phyloP scores from a whole-genome alignment of 2,113 vertebrate genomes.

The Sander vitreus region DNA sequence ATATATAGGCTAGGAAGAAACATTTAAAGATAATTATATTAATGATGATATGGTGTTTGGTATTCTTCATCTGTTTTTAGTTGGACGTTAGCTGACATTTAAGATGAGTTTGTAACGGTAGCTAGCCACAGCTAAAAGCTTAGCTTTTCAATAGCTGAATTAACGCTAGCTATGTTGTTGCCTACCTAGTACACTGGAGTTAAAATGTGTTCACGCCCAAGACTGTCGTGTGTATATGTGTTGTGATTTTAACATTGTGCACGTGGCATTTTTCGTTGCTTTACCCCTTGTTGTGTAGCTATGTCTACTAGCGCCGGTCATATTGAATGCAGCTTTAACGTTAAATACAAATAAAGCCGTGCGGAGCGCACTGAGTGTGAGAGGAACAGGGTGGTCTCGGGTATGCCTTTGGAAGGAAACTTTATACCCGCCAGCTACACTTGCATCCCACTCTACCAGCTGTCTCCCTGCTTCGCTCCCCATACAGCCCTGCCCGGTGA shows the following conservation, averaged over 20 bases:
- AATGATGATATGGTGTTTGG: accelerated
- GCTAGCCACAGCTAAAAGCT: constrained; percentile 57
- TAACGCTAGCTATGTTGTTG: constrained; percentile 55
- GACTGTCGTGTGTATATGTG: constrained; percentile 43
- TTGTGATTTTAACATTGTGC: constrained; percentile 62
- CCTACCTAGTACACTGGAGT: constrained; percentile 25
- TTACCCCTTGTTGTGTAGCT: constrained; percentile 9
- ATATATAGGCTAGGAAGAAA: neutral
- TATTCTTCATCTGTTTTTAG: neutral
- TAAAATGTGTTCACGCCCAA: constrained; percentile 72
- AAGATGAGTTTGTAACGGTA: constrained; percentile 26
- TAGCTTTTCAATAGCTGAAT: constrained; percentile 55
- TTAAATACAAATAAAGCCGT: neutral
- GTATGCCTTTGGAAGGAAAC: constrained; percentile 64
- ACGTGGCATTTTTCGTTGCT: constrained; percentile 63
- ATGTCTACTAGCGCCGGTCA: neutral
- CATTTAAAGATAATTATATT: neutral
- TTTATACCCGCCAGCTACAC: constrained; percentile 70
- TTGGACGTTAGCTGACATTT: constrained; percentile 5
- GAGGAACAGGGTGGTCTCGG: constrained; percentile 47
- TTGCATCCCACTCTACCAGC: constrained; percentile 75
- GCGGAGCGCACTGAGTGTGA: neutral
- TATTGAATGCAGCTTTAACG: neutral
- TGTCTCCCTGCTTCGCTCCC: constrained; percentile 65
- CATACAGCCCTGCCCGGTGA: constrained; percentile 44